Evolutionary conservation across 2,113 vertebrate species (phyloP).

Genomic region (Platanista minor): DNA sequence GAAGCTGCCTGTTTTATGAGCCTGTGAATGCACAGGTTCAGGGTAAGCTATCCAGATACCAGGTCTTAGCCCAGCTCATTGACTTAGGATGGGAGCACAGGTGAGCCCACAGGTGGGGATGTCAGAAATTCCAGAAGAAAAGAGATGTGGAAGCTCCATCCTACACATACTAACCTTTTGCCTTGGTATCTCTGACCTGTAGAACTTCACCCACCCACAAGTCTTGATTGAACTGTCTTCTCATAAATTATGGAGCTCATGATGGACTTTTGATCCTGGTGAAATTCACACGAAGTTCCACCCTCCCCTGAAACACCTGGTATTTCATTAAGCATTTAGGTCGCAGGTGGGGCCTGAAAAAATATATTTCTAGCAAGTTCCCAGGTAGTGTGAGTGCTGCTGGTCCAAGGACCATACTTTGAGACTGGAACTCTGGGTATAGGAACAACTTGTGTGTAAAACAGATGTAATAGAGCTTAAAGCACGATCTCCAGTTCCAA

Average conservation of each 20-base stretch:
- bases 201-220: background rate
- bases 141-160: no score
- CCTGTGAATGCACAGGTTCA: background rate
- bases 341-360: background rate
- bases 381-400: background rate
- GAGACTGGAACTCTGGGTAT: background rate
- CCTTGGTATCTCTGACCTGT: background rate
- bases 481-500: background rate
- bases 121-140: background rate
- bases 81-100: background rate
- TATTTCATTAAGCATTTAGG: background rate
- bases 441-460: background rate
- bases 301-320: background rate
- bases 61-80: background rate
- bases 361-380: background rate
- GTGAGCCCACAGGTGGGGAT: rapidly evolving
- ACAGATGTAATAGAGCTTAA: background rate
- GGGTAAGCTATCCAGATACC: background rate
- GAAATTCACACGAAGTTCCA: background rate
- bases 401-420: background rate
- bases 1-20: background rate
- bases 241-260: background rate
- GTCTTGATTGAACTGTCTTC: background rate
- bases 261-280: background rate
- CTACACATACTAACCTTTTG: background rate